These are phyloP conservation scores for Acholoe squamosa DNA, from an alignment of 2,888 invertebrate genomes.

Conservation along the genomic window DNA sequence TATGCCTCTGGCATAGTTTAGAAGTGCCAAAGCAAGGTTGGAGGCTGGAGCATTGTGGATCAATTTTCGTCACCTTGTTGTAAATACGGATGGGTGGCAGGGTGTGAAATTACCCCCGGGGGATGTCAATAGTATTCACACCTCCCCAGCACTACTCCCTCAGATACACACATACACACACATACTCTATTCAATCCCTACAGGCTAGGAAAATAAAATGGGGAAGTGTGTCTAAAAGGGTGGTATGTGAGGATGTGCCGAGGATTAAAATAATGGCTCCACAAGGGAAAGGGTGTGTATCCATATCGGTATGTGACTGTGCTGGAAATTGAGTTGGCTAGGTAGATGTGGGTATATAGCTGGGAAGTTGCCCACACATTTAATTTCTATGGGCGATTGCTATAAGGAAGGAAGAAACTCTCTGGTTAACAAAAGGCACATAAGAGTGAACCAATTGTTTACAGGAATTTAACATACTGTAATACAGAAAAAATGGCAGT, in stretches of 20 bases:
- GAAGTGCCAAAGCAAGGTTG: background rate
- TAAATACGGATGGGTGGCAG: constrained; percentile 13
- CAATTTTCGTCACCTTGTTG: constrained; percentile 1
- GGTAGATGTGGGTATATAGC: too few species aligned
- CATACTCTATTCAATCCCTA: too few species aligned
- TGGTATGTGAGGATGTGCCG: background rate
- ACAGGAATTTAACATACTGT: too few species aligned
- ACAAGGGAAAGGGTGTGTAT: background rate
- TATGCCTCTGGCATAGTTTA: background rate
- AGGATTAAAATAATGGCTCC: background rate
- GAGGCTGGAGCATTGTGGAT: background rate
- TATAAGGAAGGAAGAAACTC: too few species aligned
- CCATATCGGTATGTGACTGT: background rate
- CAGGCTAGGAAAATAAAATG: background rate
- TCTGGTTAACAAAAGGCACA: too few species aligned
- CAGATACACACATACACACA: background rate
- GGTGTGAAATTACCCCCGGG: constrained; percentile 32
- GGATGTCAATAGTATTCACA: background rate
- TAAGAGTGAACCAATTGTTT: too few species aligned
- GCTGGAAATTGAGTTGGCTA: too few species aligned
- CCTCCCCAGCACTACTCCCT: constrained; percentile 2
- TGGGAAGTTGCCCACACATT: too few species aligned
- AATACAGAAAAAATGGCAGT: too few species aligned
- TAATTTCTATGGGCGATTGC: too few species aligned
- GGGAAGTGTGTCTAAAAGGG: background rate